A percentile compares a stretch with the other conserved stretches of the same genome.
Evolutionary conservation across 92 coral and sea anemone genomes (phyloP).

Genomic region (Montipora capitata): DNA sequence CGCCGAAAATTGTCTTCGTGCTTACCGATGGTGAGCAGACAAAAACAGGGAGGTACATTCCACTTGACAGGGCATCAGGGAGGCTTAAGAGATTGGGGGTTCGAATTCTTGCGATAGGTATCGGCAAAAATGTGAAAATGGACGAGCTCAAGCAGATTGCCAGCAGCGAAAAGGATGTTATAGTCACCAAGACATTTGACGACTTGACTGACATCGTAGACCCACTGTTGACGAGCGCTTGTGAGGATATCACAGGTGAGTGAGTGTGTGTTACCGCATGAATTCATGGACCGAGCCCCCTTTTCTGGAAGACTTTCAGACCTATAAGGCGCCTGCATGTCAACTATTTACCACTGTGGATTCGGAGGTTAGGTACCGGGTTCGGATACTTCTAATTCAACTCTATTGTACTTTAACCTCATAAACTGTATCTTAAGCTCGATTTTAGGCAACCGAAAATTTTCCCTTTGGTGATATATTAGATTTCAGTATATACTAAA

Average conservation of each 20-base stretch:
- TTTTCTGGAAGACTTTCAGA: no score
- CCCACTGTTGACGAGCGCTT: conserved; percentile 32
- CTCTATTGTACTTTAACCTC: no score
- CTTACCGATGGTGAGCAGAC: conserved; percentile 79
- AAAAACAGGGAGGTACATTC: not conserved
- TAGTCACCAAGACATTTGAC: conserved; percentile 51
- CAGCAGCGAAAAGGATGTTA: conserved; percentile 61
- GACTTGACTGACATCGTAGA: conserved; percentile 50
- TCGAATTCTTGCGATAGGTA: conserved; percentile 62
- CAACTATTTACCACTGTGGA: no score
- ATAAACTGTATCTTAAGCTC: no score
- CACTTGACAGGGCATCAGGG: conserved; percentile 53
- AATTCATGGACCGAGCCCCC: not conserved
- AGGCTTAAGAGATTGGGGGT: conserved; percentile 65
- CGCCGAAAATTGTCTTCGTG: conserved; percentile 77
- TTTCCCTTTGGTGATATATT: no score
- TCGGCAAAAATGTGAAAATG: conserved; percentile 61
- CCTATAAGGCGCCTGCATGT: no score
- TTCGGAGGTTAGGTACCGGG: no score
- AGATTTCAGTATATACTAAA: no score
- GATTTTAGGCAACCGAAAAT: no score
- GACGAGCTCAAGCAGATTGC: conserved; percentile 60
- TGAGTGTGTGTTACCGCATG: not conserved
- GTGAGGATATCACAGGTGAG: conserved; percentile 58
- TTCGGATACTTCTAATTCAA: no score